Conservation (phyloP, 1,140 invertebrate genomes). For the Elymnias hypermnestra region DNA sequence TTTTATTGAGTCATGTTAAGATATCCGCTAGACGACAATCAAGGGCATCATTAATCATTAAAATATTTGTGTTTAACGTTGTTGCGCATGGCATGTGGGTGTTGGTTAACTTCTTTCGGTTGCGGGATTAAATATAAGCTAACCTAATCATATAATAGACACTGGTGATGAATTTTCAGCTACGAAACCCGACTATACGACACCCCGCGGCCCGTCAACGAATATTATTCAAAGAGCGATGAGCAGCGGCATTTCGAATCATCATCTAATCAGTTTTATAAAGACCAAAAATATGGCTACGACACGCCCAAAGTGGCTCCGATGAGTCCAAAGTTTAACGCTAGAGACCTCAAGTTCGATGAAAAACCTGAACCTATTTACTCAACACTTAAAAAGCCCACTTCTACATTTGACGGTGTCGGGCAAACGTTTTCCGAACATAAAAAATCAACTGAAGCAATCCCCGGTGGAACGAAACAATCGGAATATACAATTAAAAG, state of each 20-base stretch:
- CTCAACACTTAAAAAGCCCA: slow-evolving; percentile 54
- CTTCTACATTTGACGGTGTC: slow-evolving; percentile 51
- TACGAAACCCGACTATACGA: slow-evolving; percentile 74
- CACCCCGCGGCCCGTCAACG: slow-evolving; percentile 58
- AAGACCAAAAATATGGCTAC: slow-evolving; percentile 53
- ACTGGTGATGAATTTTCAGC: slow-evolving; percentile 51
- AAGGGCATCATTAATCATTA: slow-evolving; percentile 13
- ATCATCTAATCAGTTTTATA: slow-evolving; percentile 33
- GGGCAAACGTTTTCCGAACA: slow-evolving; percentile 61
- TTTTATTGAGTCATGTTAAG: not conserved
- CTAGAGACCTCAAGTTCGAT: slow-evolving; percentile 68
- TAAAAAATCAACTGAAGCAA: slow-evolving; percentile 56
- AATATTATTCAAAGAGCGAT: slow-evolving; percentile 43
- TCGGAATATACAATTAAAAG: slow-evolving; percentile 59
- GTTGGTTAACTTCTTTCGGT: slow-evolving; percentile 25
- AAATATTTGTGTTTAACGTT: slow-evolving; percentile 22
- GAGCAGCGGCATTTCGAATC: slow-evolving; percentile 44
- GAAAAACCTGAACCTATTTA: slow-evolving; percentile 59
- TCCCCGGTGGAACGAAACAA: slow-evolving; percentile 58
- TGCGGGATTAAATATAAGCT: slow-evolving; percentile 16
- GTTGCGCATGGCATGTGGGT: slow-evolving; percentile 42
- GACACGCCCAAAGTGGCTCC: slow-evolving; percentile 54
- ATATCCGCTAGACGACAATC: slow-evolving; percentile 25
- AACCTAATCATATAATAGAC: slow-evolving; percentile 33
- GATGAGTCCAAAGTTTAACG: slow-evolving; percentile 71